Evolutionary conservation across 2,113 vertebrate species (phyloP).

Genomic region (Hippopotamus amphibius): DNA sequence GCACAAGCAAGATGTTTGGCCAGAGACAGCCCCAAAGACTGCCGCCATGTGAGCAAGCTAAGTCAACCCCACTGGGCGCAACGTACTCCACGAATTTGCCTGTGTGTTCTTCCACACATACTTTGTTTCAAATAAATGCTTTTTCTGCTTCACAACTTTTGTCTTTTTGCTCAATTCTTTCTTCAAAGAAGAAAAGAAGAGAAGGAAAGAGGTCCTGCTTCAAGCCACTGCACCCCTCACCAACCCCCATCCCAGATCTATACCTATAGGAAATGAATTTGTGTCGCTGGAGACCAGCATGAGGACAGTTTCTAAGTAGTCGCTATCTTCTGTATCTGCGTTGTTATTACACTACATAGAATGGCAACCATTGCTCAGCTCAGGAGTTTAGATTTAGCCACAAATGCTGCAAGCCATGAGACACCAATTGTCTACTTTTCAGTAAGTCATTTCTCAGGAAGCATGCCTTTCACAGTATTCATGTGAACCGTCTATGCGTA

Average conservation of each 20-base stretch:
- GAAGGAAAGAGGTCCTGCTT: not conserved
- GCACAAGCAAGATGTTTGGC: not conserved
- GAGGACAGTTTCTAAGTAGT: not conserved
- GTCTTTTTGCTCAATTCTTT: not conserved
- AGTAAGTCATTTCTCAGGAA: conserved; percentile 63
- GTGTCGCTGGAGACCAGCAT: not conserved
- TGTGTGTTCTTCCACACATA: not conserved
- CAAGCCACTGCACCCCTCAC: not conserved
- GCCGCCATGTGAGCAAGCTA: not conserved
- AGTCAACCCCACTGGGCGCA: not conserved
- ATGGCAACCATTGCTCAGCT: not conserved
- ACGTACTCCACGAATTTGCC: not conserved
- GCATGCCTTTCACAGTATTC: conserved; percentile 56
- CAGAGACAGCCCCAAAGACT: not conserved
- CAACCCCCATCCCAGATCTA: not conserved
- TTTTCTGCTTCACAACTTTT: not conserved
- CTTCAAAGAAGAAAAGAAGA: not conserved
- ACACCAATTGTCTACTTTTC: conserved; percentile 37
- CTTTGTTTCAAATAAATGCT: not conserved
- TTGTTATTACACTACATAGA: not conserved
- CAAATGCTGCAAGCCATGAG: conserved; percentile 43
- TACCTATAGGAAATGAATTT: not conserved
- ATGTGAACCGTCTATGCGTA: conserved; percentile 53
- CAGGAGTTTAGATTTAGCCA: conserved; percentile 53
- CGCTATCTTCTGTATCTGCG: not conserved